Conservation (phyloP, 2,113 vertebrate genomes). For the Seriola dumerili region DNA sequence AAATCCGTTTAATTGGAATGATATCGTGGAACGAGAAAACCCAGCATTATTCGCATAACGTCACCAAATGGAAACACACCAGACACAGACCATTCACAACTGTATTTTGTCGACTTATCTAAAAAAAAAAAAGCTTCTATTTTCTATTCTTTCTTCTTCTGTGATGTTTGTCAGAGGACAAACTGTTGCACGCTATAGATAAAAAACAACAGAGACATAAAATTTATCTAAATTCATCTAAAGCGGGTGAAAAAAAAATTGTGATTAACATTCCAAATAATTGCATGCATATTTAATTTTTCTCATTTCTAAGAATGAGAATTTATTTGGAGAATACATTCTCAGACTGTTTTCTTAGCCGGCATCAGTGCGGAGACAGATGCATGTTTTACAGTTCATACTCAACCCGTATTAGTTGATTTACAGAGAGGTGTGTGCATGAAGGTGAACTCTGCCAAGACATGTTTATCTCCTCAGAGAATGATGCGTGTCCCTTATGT, state of each 20-base stretch:
- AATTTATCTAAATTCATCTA: neutral
- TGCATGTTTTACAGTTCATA: neutral
- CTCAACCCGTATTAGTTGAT: constrained; percentile 12
- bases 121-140: too few species aligned
- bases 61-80: too few species aligned
- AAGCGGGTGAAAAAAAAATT: neutral
- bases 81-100: too few species aligned
- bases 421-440: constrained; percentile 22
- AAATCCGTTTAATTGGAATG: too few species aligned
- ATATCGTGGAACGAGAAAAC: too few species aligned
- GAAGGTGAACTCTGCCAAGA: constrained; percentile 67
- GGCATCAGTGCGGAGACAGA: neutral
- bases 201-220: neutral
- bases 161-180: neutral
- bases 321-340: neutral
- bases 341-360: neutral
- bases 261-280: neutral
- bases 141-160: neutral
- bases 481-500: constrained; percentile 19
- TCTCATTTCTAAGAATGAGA: too few species aligned
- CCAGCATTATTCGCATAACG: too few species aligned
- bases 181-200: neutral
- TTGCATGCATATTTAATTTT: too few species aligned
- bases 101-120: too few species aligned
- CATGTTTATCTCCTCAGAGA: constrained; percentile 63